Percentiles rank a stretch among this genome's conserved stretches.
Conservation (phyloP, 1,140 invertebrate species). For the Cheumatopsyche charites region DNA sequence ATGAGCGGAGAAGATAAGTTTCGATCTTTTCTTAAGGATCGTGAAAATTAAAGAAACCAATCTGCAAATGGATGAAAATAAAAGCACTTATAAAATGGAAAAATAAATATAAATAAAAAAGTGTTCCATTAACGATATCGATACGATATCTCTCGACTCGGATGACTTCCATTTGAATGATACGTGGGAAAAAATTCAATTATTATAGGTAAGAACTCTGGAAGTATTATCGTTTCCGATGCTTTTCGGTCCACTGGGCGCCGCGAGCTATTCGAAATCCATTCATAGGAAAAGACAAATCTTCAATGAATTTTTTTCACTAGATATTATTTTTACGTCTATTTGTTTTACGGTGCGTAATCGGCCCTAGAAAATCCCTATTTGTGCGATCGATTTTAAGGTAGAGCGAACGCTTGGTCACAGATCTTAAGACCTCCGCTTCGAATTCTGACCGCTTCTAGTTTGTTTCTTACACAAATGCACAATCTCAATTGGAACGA, state of each 20-base stretch:
- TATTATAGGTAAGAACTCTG: background rate
- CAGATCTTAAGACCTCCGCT: background rate
- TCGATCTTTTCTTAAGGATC: too few relatives aligned
- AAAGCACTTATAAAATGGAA: too few relatives aligned
- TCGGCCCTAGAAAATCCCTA: background rate
- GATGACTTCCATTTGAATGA: slow-evolving; percentile 20
- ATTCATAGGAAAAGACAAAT: slow-evolving; percentile 6
- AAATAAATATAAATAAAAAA: slow-evolving; percentile 2
- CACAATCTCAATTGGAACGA: too few relatives aligned
- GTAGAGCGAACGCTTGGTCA: background rate
- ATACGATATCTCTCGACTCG: slow-evolving; percentile 5
- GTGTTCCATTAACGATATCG: slow-evolving; percentile 4
- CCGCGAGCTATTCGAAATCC: background rate
- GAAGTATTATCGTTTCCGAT: slow-evolving; percentile 15
- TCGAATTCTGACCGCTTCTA: background rate
- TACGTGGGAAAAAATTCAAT: slow-evolving; percentile 26
- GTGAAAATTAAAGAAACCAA: too few relatives aligned
- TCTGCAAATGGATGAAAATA: too few relatives aligned
- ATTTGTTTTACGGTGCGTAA: slow-evolving; percentile 8
- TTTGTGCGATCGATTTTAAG: background rate
- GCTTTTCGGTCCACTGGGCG: background rate
- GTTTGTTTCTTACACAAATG: too few relatives aligned
- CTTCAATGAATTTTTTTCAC: background rate
- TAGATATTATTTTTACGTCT: too few relatives aligned
- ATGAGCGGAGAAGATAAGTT: too few relatives aligned